Evolutionary conservation across 2,888 invertebrate genomes (phyloP), one percentile per base, ranked within the genome.

Genomic region (Thera obeliscata): DNA sequence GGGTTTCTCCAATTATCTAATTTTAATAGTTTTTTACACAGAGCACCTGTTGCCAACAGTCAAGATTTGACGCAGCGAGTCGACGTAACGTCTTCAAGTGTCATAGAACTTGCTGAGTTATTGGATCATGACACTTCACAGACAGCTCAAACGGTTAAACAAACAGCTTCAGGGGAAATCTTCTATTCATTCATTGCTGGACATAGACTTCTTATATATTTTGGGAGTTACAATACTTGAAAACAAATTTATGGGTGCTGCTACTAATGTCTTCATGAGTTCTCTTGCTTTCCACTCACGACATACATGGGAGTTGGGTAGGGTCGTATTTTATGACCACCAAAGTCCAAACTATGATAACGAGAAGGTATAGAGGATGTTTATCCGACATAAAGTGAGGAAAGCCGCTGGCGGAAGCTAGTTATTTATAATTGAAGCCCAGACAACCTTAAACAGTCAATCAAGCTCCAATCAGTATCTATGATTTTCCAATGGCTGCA

Each of bases 401-500:
- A 52, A 52, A 46, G 43, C 8, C 9, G 3, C 3, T 36, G 36
- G 38, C 3, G 36, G n/a, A 38, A n/a, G 38, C 11, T n/a, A 56
- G 7, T 12, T n/a, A 41, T 12, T 41, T 52, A n/a, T 33, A 48
- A 64, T 64, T 54, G 66, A 61, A 64, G 8, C 43, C 66, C 61
- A 63, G 60, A 55, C 56, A 60, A 60, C 46, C 57, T 55, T 3
- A 62, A 48, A 35, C 64, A 49, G 46, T 60, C 35, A 54, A 61
- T 64, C 64, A 66, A 43, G 54, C 11, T 3, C 41, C 41, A 56
- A 62, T 61, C 61, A 65, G 35, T 58, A 61, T 35, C 56, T 46
- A 64, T 70, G 64, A 64, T 64, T 61, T 64, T 33, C 43, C 66
- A 61, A 61, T 61, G 61, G 43, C 50, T 50, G 38, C 43, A 49